Conservation (phyloP, 2,113 vertebrate genomes). For the Hydrochoerus hydrochaeris region DNA sequence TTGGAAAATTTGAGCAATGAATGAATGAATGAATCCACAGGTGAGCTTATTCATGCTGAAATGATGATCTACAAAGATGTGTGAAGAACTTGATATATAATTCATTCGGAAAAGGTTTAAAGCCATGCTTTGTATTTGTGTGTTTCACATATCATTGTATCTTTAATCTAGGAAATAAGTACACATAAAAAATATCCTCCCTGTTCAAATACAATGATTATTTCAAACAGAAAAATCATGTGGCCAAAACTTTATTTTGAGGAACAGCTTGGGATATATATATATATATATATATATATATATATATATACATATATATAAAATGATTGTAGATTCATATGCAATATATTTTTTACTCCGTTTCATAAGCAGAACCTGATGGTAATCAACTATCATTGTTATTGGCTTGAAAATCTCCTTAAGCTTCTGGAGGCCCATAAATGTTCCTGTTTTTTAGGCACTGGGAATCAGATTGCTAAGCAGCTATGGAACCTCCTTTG, state of each 20-base stretch:
- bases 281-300: not conserved
- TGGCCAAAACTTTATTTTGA: conserved; percentile 7
- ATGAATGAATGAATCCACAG: not conserved
- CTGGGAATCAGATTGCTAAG: conserved; percentile 61
- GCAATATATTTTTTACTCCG: conserved; percentile 21
- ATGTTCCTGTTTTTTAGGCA: conserved; percentile 45
- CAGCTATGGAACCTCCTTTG: conserved; percentile 44
- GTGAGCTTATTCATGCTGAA: not conserved
- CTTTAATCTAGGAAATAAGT: not conserved
- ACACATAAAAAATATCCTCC: not conserved
- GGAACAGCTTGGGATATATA: not conserved
- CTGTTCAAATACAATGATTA: not conserved
- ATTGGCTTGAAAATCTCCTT: conserved; percentile 9
- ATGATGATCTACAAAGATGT: not conserved
- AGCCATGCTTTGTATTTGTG: not conserved
- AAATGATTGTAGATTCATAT: not conserved
- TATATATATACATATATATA: too few species aligned
- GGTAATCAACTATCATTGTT: conserved; percentile 30
- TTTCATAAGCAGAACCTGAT: conserved; percentile 25
- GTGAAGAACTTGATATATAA: not conserved
- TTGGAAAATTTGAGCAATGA: not conserved
- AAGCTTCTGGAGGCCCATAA: not conserved
- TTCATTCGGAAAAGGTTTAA: not conserved
- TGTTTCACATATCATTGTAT: not conserved
- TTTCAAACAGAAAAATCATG: conserved; percentile 55